Percentiles rank a stretch among this genome's conserved stretches.
Conservation (phyloP, 2,113 vertebrate genomes). For the Malurus elegans region DNA sequence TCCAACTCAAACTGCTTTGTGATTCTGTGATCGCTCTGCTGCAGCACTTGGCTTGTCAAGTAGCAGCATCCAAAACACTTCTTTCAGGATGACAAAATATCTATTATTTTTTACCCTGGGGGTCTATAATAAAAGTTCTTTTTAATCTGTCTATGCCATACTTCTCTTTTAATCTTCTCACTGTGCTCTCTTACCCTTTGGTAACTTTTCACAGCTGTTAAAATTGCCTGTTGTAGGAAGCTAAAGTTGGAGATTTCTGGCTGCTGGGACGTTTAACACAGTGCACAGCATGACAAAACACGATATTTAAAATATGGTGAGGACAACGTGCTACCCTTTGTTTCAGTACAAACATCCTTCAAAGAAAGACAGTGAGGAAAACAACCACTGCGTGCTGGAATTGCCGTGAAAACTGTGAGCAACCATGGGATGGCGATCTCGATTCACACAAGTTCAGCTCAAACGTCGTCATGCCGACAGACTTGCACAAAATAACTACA, state of each 20-base stretch:
- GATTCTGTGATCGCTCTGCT: neutral
- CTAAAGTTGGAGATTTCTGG: neutral
- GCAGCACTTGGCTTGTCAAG: neutral
- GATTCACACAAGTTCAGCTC: neutral
- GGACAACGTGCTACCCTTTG: neutral
- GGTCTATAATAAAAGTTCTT: neutral
- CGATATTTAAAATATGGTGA: neutral
- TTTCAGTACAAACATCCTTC: neutral
- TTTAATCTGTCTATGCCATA: neutral
- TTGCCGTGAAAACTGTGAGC: neutral
- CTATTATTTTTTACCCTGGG: neutral
- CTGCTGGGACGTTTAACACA: neutral
- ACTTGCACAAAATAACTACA: neutral
- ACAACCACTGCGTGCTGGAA: neutral
- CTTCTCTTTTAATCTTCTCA: neutral
- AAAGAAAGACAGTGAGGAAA: neutral
- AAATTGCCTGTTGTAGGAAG: neutral
- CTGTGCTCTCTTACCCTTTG: neutral
- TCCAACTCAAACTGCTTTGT: neutral
- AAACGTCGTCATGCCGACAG: neutral
- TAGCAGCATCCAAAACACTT: neutral
- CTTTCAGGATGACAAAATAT: neutral
- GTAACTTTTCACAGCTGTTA: neutral
- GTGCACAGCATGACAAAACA: neutral
- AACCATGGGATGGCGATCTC: conserved; percentile 62